Evolutionary conservation across 2,113 vertebrate species (phyloP), one percentile per base, ranked within the genome.

Genomic region (Megaleporinus macrocephalus): DNA sequence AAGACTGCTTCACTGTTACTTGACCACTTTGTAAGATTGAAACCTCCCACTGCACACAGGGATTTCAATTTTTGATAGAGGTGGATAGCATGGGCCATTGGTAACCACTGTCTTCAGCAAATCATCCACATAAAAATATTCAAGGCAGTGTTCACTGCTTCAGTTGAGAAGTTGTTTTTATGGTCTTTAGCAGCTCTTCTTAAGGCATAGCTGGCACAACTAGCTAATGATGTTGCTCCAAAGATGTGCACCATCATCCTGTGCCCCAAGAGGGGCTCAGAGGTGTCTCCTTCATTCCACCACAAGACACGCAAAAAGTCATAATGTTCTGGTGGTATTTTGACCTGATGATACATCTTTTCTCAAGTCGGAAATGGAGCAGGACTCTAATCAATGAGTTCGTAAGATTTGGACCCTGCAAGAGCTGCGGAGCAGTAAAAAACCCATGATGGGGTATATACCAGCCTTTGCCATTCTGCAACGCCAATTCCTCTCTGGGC

Each of bases 11-110:
- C 14, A 30, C 33, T 80, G 36, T 82, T 84, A 44, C 78, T 84
- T 1, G 68, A 76, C 83, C 83, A 76, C 69, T 76, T 84, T 15
- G 51, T 57, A 24, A 82, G 18, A 10, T 57, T 82, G 53, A 83
- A 83, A 6, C 74, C 81, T 47, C 75, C 81, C 24, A 16, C 15
- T 59, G 81, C 51, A 78, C 81, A 83, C 2, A 78, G 30, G 11
- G 15, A 20, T 15, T 49, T 77, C 29, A 83, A 26, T 13, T 71
- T 66, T 6, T 71, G 11, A 9, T 13, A 71, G 0, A 83, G 75
- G 10, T 22, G 6, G 5, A 59, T 68, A 13, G 80, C 44, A 68
- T 82, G 72, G 16, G 9, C 14, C n/a, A 1, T 68, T 47, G 41
- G 72, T 57, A 15, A 33, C 36, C 1, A 76, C 72, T 0, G 75